phyloP scores from a whole-genome alignment of 2,797 vertebrate species.

The Aeoliscus strigatus region DNA sequence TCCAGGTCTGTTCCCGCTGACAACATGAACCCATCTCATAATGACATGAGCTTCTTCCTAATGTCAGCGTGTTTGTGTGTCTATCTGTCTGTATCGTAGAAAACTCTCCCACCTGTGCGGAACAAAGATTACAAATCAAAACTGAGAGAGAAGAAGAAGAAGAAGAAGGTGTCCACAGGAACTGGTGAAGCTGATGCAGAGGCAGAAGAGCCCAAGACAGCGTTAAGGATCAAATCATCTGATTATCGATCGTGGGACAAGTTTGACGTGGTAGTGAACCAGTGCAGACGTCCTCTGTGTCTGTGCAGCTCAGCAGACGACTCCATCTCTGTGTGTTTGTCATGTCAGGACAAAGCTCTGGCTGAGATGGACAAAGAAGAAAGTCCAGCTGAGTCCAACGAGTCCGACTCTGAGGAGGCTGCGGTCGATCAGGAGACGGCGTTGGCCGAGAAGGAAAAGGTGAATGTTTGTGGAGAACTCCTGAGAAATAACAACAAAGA shows the following conservation, averaged over 20 bases:
- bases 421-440: slow-evolving; percentile 78
- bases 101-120: slow-evolving; percentile 86
- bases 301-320: too few species aligned
- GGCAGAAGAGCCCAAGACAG: slow-evolving; percentile 68
- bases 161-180: slow-evolving; percentile 58
- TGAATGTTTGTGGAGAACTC: slow-evolving; percentile 1
- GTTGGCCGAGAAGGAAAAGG: slow-evolving; percentile 85
- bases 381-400: slow-evolving; percentile 81
- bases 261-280: slow-evolving; percentile 87
- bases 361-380: slow-evolving; percentile 88
- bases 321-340: too few species aligned
- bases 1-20: slow-evolving; percentile 36
- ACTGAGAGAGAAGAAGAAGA: slow-evolving; percentile 74
- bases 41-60: background rate
- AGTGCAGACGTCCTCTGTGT: too few species aligned
- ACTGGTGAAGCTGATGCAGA: slow-evolving; percentile 71
- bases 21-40: background rate
- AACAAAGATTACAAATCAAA: slow-evolving; percentile 86
- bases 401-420: slow-evolving; percentile 88
- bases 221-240: slow-evolving; percentile 78
- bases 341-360: slow-evolving; percentile 84
- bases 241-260: slow-evolving; percentile 95
- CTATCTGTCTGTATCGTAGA: slow-evolving; percentile 38
- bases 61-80: slow-evolving; percentile 6
- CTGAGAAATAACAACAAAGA: background rate